These are phyloP conservation scores for Drosophila ambigua DNA, from an alignment of 1,140 invertebrate species.

Conservation along the genomic window DNA sequence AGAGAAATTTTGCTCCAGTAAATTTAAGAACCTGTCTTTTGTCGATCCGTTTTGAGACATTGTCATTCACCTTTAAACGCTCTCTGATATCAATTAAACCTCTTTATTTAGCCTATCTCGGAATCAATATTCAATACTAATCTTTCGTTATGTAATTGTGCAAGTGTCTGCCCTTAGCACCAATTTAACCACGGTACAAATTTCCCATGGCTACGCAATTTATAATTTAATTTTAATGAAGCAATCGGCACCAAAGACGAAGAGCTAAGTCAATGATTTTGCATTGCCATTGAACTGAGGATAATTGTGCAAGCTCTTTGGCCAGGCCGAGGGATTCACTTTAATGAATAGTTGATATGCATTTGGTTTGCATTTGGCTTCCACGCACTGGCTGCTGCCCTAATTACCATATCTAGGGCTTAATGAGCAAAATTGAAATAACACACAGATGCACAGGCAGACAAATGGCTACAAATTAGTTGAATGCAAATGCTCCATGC, in stretches of 20 bases:
- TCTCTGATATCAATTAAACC: no score
- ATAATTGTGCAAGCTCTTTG: slow-evolving; percentile 12
- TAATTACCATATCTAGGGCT: slow-evolving; percentile 35
- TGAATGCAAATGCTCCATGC: slow-evolving; percentile 10
- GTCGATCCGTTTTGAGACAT: no score
- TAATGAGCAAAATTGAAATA: slow-evolving; percentile 56
- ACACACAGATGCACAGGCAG: slow-evolving; percentile 13
- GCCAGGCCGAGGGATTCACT: background rate
- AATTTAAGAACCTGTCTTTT: no score
- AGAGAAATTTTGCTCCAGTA: no score
- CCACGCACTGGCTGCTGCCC: slow-evolving; percentile 8
- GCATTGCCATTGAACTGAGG: slow-evolving; percentile 12
- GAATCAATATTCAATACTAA: no score
- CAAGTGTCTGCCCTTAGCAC: no score
- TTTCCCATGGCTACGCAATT: slow-evolving; percentile 12
- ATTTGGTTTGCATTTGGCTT: slow-evolving; percentile 13
- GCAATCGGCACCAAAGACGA: slow-evolving; percentile 2
- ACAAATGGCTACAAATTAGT: slow-evolving; percentile 33
- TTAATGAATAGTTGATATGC: slow-evolving; percentile 23
- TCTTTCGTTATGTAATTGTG: no score
- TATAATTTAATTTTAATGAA: slow-evolving; percentile 35
- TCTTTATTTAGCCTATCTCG: no score
- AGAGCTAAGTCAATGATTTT: slow-evolving; percentile 6
- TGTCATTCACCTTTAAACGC: no score
- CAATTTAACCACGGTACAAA: no score